A percentile compares a stretch with the other conserved stretches of the same genome.
phyloP scores from a whole-genome alignment of 2,888 invertebrate genomes.

The Hydropsyche betteni region DNA sequence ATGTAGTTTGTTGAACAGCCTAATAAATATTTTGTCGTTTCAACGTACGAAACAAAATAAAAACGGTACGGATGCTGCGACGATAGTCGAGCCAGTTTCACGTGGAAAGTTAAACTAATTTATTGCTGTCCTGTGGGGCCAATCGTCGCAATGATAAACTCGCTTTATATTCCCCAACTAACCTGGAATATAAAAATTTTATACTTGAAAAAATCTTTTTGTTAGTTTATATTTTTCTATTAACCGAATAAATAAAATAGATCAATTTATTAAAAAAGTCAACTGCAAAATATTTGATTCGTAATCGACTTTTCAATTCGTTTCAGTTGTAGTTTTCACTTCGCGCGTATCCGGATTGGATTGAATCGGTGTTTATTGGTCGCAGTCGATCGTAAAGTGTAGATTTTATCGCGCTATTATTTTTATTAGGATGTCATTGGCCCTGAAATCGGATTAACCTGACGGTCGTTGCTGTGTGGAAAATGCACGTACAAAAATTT shows the following conservation, averaged over 20 bases:
- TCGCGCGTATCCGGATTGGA: no score
- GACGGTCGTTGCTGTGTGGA: constrained; percentile 32
- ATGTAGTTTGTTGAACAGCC: constrained; percentile 25
- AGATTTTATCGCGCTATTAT: constrained; percentile 15
- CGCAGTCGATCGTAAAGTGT: constrained; percentile 5
- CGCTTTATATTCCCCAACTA: background rate
- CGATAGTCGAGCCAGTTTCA: constrained; percentile 4
- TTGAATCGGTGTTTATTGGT: background rate
- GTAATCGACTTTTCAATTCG: no score
- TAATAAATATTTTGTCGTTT: constrained; percentile 39
- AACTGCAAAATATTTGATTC: no score
- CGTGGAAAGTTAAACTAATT: constrained; percentile 44
- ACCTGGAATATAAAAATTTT: constrained; percentile 1
- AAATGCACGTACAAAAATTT: constrained; percentile 39
- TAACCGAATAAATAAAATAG: no score
- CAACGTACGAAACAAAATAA: background rate
- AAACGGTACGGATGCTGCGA: constrained; percentile 12
- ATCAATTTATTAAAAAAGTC: no score
- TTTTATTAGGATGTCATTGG: constrained; percentile 27
- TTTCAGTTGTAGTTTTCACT: no score
- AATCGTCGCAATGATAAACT: constrained; percentile 41
- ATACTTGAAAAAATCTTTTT: no score
- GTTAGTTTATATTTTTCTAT: no score
- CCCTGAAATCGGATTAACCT: constrained; percentile 30
- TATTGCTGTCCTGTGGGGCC: constrained; percentile 41